These are phyloP conservation scores for Xylota sylvarum DNA, from an alignment of 2,888 invertebrate genomes.

Conservation along the genomic window DNA sequence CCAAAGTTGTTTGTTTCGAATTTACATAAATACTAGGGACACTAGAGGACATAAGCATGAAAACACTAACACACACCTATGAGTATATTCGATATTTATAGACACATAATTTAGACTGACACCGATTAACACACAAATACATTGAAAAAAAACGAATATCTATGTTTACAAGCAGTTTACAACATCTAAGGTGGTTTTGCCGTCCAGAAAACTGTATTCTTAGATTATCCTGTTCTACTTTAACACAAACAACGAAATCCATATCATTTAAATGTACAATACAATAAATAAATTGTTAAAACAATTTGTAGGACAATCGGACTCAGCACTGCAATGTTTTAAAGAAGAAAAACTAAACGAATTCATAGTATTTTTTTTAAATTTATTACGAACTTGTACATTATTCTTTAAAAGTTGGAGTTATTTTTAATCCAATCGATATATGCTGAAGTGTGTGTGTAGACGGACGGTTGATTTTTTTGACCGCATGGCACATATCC, in stretches of 20 bases:
- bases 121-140: conserved; percentile 25
- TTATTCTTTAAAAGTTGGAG: conserved; percentile 32
- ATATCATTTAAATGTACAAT: not conserved
- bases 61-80: conserved; percentile 55
- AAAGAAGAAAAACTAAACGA: not conserved
- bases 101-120: conserved; percentile 36
- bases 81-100: conserved; percentile 41
- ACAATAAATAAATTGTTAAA: not conserved
- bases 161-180: conserved; percentile 80
- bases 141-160: conserved; percentile 31
- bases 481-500: conserved; percentile 85
- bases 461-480: conserved; percentile 84
- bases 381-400: not conserved
- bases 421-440: conserved; percentile 83
- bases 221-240: conserved; percentile 34
- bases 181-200: conserved; percentile 85
- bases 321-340: not conserved
- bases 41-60: conserved; percentile 31
- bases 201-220: conserved; percentile 82
- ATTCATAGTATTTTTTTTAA: not conserved
- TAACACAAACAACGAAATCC: conserved; percentile 10
- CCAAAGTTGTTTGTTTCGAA: not conserved
- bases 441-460: conserved; percentile 84
- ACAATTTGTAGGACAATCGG: conserved; percentile 1
- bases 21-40: not conserved